phyloP scores from a whole-genome alignment of 2,797 vertebrate genomes.

The Hippoglossus hippoglossus region DNA sequence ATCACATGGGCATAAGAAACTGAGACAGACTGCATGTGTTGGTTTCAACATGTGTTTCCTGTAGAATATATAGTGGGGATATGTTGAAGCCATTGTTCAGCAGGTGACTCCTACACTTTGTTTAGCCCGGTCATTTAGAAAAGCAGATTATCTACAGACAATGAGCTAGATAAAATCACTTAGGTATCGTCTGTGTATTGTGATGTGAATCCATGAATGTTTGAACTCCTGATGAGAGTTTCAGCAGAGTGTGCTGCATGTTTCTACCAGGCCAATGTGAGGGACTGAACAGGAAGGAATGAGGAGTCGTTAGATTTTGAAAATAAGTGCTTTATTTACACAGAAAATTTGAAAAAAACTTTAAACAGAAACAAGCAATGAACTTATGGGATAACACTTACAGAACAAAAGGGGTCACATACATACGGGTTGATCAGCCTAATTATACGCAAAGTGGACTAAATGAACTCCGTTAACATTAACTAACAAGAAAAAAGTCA shows the following conservation, averaged over 20 bases:
- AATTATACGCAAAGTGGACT: too few species aligned
- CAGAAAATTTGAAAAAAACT: neutral
- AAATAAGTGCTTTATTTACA: neutral
- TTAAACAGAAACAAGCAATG: neutral
- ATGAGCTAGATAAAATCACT: neutral
- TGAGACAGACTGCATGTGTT: neutral
- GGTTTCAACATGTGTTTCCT: constrained; percentile 12
- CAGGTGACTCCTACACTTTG: too few species aligned
- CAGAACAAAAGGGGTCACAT: too few species aligned
- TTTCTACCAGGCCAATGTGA: too few species aligned
- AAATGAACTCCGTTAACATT: too few species aligned
- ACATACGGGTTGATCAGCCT: too few species aligned
- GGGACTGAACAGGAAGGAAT: too few species aligned
- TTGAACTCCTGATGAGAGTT: neutral
- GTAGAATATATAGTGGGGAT: neutral
- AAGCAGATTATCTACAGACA: neutral
- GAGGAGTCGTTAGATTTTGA: neutral
- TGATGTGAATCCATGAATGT: neutral
- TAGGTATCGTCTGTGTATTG: neutral
- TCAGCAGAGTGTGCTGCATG: too few species aligned
- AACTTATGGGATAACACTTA: too few species aligned
- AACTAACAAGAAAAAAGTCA: too few species aligned
- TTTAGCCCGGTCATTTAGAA: neutral
- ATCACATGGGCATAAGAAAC: constrained; percentile 12
- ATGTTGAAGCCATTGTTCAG: neutral